Evolutionary conservation across 1,140 invertebrate species (phyloP), one percentile per base, ranked within the genome.

Genomic region (Lucilia sericata): DNA sequence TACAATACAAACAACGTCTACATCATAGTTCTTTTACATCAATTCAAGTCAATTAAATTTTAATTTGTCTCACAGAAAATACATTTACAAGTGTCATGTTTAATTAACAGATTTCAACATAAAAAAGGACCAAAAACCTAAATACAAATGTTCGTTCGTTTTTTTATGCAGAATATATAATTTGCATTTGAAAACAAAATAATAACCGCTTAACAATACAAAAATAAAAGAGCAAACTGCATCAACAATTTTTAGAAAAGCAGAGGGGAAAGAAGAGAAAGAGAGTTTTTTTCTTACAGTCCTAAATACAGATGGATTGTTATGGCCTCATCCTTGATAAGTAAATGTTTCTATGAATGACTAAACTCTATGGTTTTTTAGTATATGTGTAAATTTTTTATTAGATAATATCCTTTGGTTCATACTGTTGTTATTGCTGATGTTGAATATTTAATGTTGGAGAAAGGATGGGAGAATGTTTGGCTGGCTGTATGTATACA

Each of bases 181-280:
- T 30, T 74, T 74, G 25, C 19, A 74, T 74, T 74, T 74, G 70
- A 25, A 30, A 25, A 74, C 70, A 74, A 74, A 25, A 74, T 74
- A 25, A 10, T 42, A 42, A 42, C 2, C 42, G 42, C 5, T 74
- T 30, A 30, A 30, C 25, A 5, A 25, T 74, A 3, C 25, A 12
- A 25, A n/a, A 65, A 17, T 65, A 55, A 55, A 55, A 55, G 51
- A 55, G 51, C 51, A 55, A 55, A 55, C 25, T 74, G 25, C 19
- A 21, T 74, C n/a, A 74, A n/a, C n/a, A 74, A 74, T 30, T 42
- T 10, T 42, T 30, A 30, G 25, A 30, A 30, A 42, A 2, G 10
- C 2, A 8, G 42, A 42, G 42, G 42, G 42, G 42, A 42, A 42
- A 42, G 42, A 42, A 3, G 42, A 42, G 5, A 42, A 42, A 7